A percentile compares a stretch with the other conserved stretches of the same genome.
Evolutionary conservation across 1,140 invertebrate species (phyloP).

Genomic region (Coelopa frigida): DNA sequence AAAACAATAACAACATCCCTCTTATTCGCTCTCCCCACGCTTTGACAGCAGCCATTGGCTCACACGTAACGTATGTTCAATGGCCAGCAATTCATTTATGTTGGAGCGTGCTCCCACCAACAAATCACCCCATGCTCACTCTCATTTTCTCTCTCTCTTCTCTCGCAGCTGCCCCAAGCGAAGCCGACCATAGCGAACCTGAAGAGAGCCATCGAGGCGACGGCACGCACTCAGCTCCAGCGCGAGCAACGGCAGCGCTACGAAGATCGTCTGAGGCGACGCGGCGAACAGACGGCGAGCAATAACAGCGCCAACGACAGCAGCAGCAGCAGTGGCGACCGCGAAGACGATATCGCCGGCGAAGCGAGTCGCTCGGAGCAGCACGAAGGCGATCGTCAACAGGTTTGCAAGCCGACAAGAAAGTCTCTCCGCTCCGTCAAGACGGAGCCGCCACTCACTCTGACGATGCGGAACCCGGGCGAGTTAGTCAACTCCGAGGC

Average conservation of each 20-base stretch:
- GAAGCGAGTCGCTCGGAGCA: too few relatives aligned
- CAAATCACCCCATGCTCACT: too few relatives aligned
- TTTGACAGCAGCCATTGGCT: too few relatives aligned
- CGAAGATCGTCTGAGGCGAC: slow-evolving; percentile 19
- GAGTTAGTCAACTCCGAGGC: slow-evolving; percentile 37
- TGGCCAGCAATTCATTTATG: too few relatives aligned
- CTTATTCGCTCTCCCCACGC: too few relatives aligned
- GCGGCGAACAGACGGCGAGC: slow-evolving; percentile 14
- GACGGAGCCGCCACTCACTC: slow-evolving; percentile 11
- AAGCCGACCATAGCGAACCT: slow-evolving; percentile 34
- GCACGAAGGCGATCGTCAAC: too few relatives aligned
- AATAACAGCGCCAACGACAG: slow-evolving; percentile 11
- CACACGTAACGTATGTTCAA: too few relatives aligned
- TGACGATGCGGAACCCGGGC: slow-evolving; percentile 22
- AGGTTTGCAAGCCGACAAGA: too few relatives aligned
- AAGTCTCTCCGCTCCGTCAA: too few relatives aligned
- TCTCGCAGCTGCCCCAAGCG: slow-evolving; percentile 26
- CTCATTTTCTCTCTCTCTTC: slow-evolving; percentile 7
- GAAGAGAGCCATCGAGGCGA: slow-evolving; percentile 32
- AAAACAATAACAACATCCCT: too few relatives aligned
- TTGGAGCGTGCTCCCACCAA: too few relatives aligned
- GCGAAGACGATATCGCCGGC: too few relatives aligned
- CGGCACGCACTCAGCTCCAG: slow-evolving; percentile 28
- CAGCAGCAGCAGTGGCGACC: not conserved
- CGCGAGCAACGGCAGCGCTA: slow-evolving; percentile 25